A percentile compares a stretch with the other conserved stretches of the same genome.
Conservation (phyloP, 2,797 vertebrate species). For the Lepus townsendii region DNA sequence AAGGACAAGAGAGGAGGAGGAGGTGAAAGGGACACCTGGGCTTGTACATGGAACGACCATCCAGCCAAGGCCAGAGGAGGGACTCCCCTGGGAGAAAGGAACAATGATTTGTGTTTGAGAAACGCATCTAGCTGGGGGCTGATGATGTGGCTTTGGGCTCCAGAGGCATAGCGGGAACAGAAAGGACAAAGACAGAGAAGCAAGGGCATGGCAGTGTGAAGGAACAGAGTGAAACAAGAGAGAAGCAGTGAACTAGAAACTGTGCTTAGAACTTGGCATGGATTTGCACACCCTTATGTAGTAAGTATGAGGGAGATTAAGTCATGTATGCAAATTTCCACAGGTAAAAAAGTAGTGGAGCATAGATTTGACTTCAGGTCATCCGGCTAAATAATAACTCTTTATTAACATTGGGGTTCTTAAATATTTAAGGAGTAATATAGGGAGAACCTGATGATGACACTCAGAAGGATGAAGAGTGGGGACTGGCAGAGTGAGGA, state of each 20-base stretch:
- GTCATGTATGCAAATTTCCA: background rate
- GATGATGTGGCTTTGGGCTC: background rate
- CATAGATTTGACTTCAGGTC: background rate
- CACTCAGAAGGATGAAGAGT: background rate
- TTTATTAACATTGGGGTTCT: background rate
- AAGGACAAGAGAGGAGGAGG: background rate
- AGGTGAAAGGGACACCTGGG: background rate
- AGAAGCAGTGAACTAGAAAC: background rate
- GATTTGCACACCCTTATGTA: background rate
- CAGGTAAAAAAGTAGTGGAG: background rate
- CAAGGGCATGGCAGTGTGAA: constrained; percentile 23
- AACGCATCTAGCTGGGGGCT: background rate
- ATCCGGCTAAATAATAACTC: background rate
- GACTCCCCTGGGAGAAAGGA: background rate
- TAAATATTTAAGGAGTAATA: background rate
- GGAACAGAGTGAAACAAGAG: background rate
- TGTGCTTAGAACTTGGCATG: background rate
- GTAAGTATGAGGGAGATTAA: background rate
- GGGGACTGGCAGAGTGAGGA: no score
- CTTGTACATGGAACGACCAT: background rate
- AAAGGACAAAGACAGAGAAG: background rate
- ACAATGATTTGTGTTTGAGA: background rate
- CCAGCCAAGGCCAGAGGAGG: accelerated
- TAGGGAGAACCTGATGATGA: background rate
- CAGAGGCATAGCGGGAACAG: background rate